These are phyloP conservation scores for Aplysia californica DNA, from an alignment of 1,140 invertebrate species.

Conservation along the genomic window DNA sequence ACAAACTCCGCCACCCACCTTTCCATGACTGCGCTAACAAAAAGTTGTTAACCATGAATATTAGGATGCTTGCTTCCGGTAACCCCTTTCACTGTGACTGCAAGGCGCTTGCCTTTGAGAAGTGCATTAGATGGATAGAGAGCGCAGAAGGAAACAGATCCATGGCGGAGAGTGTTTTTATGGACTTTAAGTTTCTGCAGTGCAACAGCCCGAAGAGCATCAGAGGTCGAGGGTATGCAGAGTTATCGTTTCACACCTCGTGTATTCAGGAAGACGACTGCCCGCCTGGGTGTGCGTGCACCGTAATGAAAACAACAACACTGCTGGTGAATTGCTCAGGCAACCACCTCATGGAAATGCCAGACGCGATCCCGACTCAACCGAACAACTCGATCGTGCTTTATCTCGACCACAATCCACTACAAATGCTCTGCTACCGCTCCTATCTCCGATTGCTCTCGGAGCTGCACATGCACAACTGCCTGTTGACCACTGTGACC, in stretches of 20 bases:
- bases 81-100: conserved; percentile 42
- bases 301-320: not conserved
- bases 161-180: not conserved
- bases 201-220: not conserved
- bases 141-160: not conserved
- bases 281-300: conserved; percentile 18
- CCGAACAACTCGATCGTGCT: conserved; percentile 9
- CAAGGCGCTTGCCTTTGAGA: conserved; percentile 23
- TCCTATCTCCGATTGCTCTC: conserved; percentile 19
- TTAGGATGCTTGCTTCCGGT: not conserved
- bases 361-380: conserved; percentile 12
- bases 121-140: conserved; percentile 22
- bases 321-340: conserved; percentile 28
- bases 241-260: conserved; percentile 1
- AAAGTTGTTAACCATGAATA: not conserved
- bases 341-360: conserved; percentile 9
- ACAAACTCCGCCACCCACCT: conserved; percentile 26
- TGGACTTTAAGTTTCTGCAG: conserved; percentile 23
- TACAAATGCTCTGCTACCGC: conserved; percentile 24
- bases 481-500: conserved; percentile 15
- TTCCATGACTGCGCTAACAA: conserved; percentile 19
- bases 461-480: conserved; percentile 24
- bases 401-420: conserved; percentile 15
- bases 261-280: conserved; percentile 26
- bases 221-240: not conserved